Evolutionary conservation across 30 jellyfish, hydroid and myxozoan genomes (phyloP), one percentile per base, ranked within the genome.

Genomic region (Aurelia coerulea): DNA sequence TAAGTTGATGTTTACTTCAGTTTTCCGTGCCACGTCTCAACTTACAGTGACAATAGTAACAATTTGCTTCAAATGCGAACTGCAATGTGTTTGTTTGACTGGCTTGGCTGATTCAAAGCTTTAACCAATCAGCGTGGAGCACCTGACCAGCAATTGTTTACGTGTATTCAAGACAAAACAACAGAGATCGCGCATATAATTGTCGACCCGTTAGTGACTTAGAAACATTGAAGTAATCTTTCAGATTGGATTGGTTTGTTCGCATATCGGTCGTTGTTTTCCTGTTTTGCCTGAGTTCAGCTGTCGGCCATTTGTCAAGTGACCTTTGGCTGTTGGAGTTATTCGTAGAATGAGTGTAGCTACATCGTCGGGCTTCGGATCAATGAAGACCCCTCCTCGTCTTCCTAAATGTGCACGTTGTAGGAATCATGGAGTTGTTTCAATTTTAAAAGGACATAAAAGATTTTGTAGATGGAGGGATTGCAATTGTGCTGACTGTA

Each of bases 401-500:
- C 90, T 95, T 17, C 99, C 99, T 2, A 95, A 95, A 73, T 95
- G 99, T 79, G 98, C 98, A 62, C 69, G 99, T 29, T 95, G 99
- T 72, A 64, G 99, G 35, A 95, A 95, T 78, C 99, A 95, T 65
- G 99, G 99, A 12, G 99, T 95, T 51, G 99, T 95, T 39, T 95
- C 99, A 7, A 95, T 95, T 72, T 64, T 95, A 66, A 95, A 95
- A 70, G 99, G 99, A 4, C 99, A 95, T 81, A 95, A 95, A 66
- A 95, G 99, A 18, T 95, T 95, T 81, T 95, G 99, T 73, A 94
- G 98, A 74, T 95, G 99, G 99, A 34, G 99, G 41, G 99, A 95
- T 62, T 95, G 99, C 62, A 87, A 80, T 70, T 95, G 99, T 86
- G 97, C 99, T 3, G 99, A 95, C 72, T 95, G 99, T 68, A 95